Conservation (phyloP, 2,888 invertebrate species). For the Epinotia ramella region DNA sequence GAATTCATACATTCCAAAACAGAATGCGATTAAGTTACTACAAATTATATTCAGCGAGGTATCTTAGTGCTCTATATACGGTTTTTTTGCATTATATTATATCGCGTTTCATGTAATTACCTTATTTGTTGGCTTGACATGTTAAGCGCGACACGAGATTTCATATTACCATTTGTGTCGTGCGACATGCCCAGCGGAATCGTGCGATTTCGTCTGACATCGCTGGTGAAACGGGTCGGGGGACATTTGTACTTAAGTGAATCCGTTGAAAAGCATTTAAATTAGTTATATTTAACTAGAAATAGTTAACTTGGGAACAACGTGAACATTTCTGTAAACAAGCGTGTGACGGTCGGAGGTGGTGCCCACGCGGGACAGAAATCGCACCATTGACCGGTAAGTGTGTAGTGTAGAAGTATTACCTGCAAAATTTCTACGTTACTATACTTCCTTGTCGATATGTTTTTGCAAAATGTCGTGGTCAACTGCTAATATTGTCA, state of each 20-base stretch:
- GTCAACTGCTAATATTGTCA: too few species aligned
- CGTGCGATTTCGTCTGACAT: not conserved
- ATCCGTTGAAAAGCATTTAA: not conserved
- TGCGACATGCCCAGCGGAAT: too few species aligned
- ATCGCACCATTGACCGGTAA: not conserved
- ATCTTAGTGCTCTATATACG: too few species aligned
- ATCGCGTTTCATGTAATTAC: not conserved
- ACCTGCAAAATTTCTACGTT: too few species aligned
- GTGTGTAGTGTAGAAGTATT: too few species aligned
- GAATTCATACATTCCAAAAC: slow-evolving; percentile 56
- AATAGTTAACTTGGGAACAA: not conserved
- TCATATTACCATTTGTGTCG: too few species aligned
- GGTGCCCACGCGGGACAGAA: not conserved
- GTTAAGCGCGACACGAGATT: too few species aligned
- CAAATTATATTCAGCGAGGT: slow-evolving; percentile 13
- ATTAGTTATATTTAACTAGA: not conserved
- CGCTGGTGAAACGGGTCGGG: too few species aligned
- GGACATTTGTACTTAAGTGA: not conserved
- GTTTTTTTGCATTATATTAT: not conserved
- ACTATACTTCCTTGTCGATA: too few species aligned
- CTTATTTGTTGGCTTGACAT: not conserved
- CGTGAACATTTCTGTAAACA: not conserved
- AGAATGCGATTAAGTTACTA: slow-evolving; percentile 43
- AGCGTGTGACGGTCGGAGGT: not conserved
- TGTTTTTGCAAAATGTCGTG: too few species aligned